Percentiles rank a stretch among this genome's conserved stretches.
Conservation (phyloP, 2,797 vertebrate genomes). For the Cryptoprocta ferox region DNA sequence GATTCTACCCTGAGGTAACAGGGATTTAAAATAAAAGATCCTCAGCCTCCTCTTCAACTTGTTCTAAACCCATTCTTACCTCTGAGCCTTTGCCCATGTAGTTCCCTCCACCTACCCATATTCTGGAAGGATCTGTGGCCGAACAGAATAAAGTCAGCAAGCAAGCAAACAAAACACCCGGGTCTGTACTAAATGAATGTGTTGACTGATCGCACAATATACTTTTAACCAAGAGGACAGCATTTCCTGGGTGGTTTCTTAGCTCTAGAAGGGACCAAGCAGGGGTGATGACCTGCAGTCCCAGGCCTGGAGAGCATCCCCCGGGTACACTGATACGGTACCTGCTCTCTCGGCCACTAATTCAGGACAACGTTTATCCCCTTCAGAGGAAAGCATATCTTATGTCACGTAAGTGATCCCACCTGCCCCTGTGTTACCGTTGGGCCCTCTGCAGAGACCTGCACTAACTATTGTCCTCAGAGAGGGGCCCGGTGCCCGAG, state of each 20-base stretch:
- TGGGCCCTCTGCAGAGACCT: neutral
- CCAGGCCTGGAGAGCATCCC: neutral
- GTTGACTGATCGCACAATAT: neutral
- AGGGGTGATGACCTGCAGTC: neutral
- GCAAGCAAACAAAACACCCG: neutral
- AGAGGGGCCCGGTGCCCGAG: neutral
- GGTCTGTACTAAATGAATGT: neutral
- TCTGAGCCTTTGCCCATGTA: neutral
- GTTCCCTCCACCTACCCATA: neutral
- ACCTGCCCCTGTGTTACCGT: neutral
- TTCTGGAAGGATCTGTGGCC: neutral
- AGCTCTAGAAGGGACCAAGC: neutral
- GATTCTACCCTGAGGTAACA: neutral
- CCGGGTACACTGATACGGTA: neutral
- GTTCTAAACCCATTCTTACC: neutral
- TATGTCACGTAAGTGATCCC: slow-evolving; percentile 13
- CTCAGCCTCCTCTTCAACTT: neutral
- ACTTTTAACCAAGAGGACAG: neutral
- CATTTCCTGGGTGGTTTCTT: neutral
- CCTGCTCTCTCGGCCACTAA: neutral
- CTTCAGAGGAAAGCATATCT: neutral
- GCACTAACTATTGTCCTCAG: neutral
- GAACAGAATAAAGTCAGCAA: neutral
- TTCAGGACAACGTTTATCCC: neutral
- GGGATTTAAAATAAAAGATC: neutral